phyloP scores from a whole-genome alignment of 2,888 invertebrate species.

The Xestobium rufovillosum region DNA sequence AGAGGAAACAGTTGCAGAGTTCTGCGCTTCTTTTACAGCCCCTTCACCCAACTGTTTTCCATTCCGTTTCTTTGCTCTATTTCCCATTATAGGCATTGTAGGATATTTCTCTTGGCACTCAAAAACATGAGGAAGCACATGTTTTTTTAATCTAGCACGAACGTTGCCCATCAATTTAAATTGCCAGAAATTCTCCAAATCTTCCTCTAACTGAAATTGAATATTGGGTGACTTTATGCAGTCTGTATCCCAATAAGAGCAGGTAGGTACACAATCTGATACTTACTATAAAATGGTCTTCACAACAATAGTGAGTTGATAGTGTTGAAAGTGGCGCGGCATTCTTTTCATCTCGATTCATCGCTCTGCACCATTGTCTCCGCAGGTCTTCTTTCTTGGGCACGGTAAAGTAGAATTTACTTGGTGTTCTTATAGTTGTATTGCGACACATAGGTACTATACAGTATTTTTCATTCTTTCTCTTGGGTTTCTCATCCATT shows the following conservation, averaged over 20 bases:
- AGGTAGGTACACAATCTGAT: too few relatives aligned
- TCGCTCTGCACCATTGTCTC: neutral
- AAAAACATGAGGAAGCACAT: slow-evolving; percentile 1
- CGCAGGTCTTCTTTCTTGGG: neutral
- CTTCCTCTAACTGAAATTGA: neutral
- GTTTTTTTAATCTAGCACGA: neutral
- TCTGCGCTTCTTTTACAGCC: neutral
- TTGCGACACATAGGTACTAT: neutral
- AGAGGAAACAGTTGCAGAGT: too few relatives aligned
- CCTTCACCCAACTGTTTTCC: neutral
- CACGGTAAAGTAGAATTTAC: neutral
- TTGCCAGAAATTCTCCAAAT: neutral
- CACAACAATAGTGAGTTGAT: neutral
- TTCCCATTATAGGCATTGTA: neutral
- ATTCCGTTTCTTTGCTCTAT: neutral
- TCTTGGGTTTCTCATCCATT: too few relatives aligned
- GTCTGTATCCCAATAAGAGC: too few relatives aligned
- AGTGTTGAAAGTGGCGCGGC: neutral
- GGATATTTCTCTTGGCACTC: slow-evolving; percentile 1
- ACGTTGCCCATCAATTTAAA: slow-evolving; percentile 1
- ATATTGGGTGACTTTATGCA: neutral
- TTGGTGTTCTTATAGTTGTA: neutral
- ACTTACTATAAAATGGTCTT: slow-evolving; percentile 1
- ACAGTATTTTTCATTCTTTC: too few relatives aligned
- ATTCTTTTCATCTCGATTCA: neutral